A percentile compares a stretch with the other conserved stretches of the same genome.
Evolutionary conservation across 2,797 vertebrate genomes (phyloP).

Genomic region (Parauchenoglanis punctatus): DNA sequence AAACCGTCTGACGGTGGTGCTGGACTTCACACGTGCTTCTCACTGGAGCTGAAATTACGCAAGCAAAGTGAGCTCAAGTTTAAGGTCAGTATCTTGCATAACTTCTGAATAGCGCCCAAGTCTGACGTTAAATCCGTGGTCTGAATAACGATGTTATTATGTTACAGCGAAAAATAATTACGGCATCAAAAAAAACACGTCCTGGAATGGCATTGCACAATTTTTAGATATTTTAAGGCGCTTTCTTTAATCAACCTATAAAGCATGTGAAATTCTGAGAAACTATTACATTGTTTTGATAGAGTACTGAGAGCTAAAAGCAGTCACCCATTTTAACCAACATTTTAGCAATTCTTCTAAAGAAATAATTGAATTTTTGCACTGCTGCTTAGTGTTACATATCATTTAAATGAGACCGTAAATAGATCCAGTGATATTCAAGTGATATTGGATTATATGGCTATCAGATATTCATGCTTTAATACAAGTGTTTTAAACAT

Average conservation of each 20-base stretch:
- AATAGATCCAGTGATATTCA: conserved; percentile 1
- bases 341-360: neutral
- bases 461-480: neutral
- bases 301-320: neutral
- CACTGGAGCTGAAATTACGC: neutral
- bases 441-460: neutral
- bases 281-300: neutral
- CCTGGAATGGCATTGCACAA: neutral
- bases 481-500: neutral
- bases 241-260: too few relatives aligned
- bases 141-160: neutral
- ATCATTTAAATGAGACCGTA: neutral
- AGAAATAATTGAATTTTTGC: neutral
- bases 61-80: neutral
- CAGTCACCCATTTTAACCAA: neutral
- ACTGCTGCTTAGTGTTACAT: neutral
- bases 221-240: neutral
- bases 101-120: neutral
- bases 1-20: neutral
- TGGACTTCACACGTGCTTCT: neutral
- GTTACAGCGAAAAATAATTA: neutral
- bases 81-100: neutral
- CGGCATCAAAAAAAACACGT: neutral
- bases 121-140: neutral
- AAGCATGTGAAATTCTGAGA: neutral